Base-by-base conservation (phyloP, 2,888 invertebrate genomes). In the Nymphalis c-album region DNA sequence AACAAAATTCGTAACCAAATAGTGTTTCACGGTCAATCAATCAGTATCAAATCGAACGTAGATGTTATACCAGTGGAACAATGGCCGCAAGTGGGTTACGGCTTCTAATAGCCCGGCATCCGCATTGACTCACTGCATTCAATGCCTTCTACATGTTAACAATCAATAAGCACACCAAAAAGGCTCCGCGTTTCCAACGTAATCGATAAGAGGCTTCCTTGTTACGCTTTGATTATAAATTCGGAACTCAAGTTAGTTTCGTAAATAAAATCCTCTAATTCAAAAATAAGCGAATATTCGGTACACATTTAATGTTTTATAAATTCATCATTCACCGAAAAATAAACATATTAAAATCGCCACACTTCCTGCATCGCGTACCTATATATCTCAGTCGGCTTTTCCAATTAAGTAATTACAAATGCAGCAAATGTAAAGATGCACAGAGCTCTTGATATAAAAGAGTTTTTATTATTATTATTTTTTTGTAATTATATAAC, bases 101-200 rank as follows among this genome's bases (percentile, higher is more conserved):
- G 20, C 48, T 40, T 46, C 20, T 50, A 59, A 64, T 65, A 60
- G 51, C 45, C 50, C 31, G 53, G 68, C 71, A 60, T 73, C 71
- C 69, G 71, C 63, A 65, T 69, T 71, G 69, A 69, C 60, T 71
- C 67, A 65, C 59, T 60, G 40, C 57, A 67, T 67, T 63, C 64
- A 68, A 69, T 58, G 53, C 68, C 70, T 40, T 59, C 50, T 51
- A 51, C 31, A 55, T 17, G 26, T 20, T 40, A 63, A 65, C 71
- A 71, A 74, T 72, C 70, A 68, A 71, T 69, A 67, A 68, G 45
- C 31, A 26, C 47, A 20, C 63, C 47, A 45, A 64, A 68, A 68
- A 64, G 68, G 70, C 51, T 22, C 55, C 57, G n/a, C 53, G 31
- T 31, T 26, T 55, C 10, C 60, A 57, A 63, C 67, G 47, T 62